Evolutionary conservation across 1,140 invertebrate species (phyloP).

Genomic region (Paracyclopina nana): DNA sequence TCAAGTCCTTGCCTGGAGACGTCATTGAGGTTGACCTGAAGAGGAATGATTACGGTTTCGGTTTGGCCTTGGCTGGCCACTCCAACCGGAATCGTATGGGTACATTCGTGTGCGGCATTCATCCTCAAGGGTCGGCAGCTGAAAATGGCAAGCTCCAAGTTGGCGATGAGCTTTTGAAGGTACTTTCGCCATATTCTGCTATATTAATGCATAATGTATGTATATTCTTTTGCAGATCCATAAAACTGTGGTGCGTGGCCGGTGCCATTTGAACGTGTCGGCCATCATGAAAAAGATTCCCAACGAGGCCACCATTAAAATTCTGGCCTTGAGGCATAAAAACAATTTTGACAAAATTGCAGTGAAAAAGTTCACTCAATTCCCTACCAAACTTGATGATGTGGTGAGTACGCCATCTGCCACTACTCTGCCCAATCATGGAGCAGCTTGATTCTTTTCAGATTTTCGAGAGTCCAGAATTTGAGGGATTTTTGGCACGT

Average conservation of each 20-base stretch:
- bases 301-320: slow-evolving; percentile 31
- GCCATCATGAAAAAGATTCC: slow-evolving; percentile 80
- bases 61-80: slow-evolving; percentile 81
- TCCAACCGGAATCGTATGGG: slow-evolving; percentile 82
- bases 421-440: background rate
- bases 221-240: slow-evolving; percentile 37
- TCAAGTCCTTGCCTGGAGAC: slow-evolving; percentile 47
- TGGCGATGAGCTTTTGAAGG: slow-evolving; percentile 86
- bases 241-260: slow-evolving; percentile 68
- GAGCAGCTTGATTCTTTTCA: slow-evolving; percentile 3
- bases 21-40: slow-evolving; percentile 45
- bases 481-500: background rate
- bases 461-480: slow-evolving; percentile 14
- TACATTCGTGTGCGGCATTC: slow-evolving; percentile 82
- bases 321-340: slow-evolving; percentile 1
- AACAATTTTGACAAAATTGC: slow-evolving; percentile 5
- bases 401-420: background rate
- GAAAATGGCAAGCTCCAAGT: slow-evolving; percentile 53
- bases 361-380: slow-evolving; percentile 6
- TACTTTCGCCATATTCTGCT: background rate
- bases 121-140: slow-evolving; percentile 59
- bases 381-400: slow-evolving; percentile 14
- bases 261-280: slow-evolving; percentile 87
- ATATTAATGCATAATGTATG: background rate
- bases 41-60: slow-evolving; percentile 39